These are phyloP conservation scores for Oxystoma pomonae DNA, from an alignment of 2,888 invertebrate species.

Conservation along the genomic window DNA sequence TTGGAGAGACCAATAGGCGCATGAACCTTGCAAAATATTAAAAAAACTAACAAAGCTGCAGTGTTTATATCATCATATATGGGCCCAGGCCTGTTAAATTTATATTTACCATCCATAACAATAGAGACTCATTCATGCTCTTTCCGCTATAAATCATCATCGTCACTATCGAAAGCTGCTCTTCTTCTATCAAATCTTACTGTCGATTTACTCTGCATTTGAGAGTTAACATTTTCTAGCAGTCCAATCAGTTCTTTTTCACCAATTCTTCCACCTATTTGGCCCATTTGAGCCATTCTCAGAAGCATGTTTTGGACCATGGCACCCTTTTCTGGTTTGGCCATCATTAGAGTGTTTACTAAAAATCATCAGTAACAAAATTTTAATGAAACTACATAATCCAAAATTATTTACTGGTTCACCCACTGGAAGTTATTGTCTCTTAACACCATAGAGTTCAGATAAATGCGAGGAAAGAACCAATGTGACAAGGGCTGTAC, in stretches of 20 bases:
- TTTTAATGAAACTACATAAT: background rate
- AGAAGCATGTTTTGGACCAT: slow-evolving; percentile 94
- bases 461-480: background rate
- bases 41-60: too few relatives aligned
- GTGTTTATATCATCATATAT: too few relatives aligned
- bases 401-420: too few relatives aligned
- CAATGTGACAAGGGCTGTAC: too few relatives aligned
- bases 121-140: too few relatives aligned
- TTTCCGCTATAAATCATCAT: slow-evolving; percentile 53
- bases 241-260: slow-evolving; percentile 83
- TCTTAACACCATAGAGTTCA: background rate
- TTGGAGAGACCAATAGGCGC: too few relatives aligned
- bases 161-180: slow-evolving; percentile 83
- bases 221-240: slow-evolving; percentile 81
- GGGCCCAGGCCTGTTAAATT: too few relatives aligned
- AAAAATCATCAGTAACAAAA: slow-evolving; percentile 37
- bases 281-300: slow-evolving; percentile 92
- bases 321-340: slow-evolving; percentile 94
- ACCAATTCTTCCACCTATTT: slow-evolving; percentile 74
- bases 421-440: too few relatives aligned
- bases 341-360: slow-evolving; percentile 92
- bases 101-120: too few relatives aligned
- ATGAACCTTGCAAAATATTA: too few relatives aligned
- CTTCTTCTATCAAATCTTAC: slow-evolving; percentile 90
- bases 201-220: slow-evolving; percentile 67